Evolutionary conservation across 2,113 vertebrate species (phyloP).

Genomic region (Callionymus lyra): DNA sequence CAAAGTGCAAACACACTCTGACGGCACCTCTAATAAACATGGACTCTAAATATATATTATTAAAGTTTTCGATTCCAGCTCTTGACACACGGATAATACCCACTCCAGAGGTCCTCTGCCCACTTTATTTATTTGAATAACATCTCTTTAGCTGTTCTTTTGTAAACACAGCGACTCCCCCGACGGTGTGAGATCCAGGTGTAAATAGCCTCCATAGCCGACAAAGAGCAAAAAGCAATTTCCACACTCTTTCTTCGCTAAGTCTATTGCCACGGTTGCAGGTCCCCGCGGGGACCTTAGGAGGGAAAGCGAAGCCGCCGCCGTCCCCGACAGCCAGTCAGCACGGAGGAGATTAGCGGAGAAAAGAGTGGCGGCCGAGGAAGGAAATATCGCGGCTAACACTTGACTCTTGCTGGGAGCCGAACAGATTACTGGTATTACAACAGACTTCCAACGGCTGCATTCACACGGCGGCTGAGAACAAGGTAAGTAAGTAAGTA

Average conservation of each 20-base stretch:
- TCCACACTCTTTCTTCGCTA: conserved; percentile 50
- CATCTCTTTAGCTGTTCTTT: conserved; percentile 18
- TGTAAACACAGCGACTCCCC: conserved; percentile 9
- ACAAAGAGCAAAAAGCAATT: conserved; percentile 63
- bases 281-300: conserved; percentile 31
- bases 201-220: conserved; percentile 58
- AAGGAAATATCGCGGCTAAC: conserved; percentile 43
- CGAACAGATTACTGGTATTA: conserved; percentile 49
- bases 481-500: too few relatives aligned
- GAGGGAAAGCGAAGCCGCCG: conserved; percentile 32
- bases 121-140: conserved; percentile 25
- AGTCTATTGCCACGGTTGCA: conserved; percentile 31
- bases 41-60: too few relatives aligned
- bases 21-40: too few relatives aligned
- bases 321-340: conserved; percentile 44
- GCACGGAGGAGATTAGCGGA: conserved; percentile 48
- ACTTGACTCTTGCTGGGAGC: conserved; percentile 40
- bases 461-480: conserved; percentile 14
- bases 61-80: too few relatives aligned
- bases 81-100: too few relatives aligned
- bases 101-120: neutral
- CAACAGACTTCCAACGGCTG: conserved; percentile 36
- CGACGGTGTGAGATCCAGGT: conserved; percentile 37
- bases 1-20: too few relatives aligned
- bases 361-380: conserved; percentile 25